Evolutionary conservation across 2,797 vertebrate species (phyloP), one percentile per base, ranked within the genome.

Genomic region (Hydrocynus forskahlii): DNA sequence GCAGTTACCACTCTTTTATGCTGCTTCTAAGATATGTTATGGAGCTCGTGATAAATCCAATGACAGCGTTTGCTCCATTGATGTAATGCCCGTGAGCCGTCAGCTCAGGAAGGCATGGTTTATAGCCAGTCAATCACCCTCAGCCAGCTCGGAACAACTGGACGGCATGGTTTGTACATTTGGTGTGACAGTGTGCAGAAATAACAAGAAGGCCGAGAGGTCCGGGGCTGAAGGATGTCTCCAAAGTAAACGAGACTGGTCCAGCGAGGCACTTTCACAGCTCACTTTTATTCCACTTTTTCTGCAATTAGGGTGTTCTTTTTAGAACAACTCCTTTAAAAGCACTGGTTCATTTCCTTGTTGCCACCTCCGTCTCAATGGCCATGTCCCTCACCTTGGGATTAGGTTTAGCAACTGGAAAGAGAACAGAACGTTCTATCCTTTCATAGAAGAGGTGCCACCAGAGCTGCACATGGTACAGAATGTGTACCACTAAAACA

Each of bases 321-420:
- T 80, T 89, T 77, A 83, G 52, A 88, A 89, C 76, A 87, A 48
- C 45, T 48, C 7, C 1, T 2, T 48, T 48, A 86, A 83, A 87
- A 90, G 89, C 76, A 55, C 57, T 71, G 80, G 85, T 88, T 90
- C 83, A 79, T 86, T 91, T 79, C 75, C 79, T 89, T 89, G 87
- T 90, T 92, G 90, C 91, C 93, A 92, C 88, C 80, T 84, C 89
- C 85, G 83, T 91, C 89, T 87, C 86, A 86, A 82, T 67, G 81
- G 83, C 88, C 88, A 84, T 87, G 90, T 90, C 91, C 92, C 85
- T 86, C 89, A 95, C 90, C 90, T 94, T 90, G 38, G 92, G 91
- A 88, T 89, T 89, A 92, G 91, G 94, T 94, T 94, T 92, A 94
- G 91, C 87, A 92, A 92, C 92, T 93, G 94, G 94, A 95, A 95